Evolutionary conservation across 2,797 vertebrate genomes (phyloP).

Genomic region (Dicrostonyx torquatus): DNA sequence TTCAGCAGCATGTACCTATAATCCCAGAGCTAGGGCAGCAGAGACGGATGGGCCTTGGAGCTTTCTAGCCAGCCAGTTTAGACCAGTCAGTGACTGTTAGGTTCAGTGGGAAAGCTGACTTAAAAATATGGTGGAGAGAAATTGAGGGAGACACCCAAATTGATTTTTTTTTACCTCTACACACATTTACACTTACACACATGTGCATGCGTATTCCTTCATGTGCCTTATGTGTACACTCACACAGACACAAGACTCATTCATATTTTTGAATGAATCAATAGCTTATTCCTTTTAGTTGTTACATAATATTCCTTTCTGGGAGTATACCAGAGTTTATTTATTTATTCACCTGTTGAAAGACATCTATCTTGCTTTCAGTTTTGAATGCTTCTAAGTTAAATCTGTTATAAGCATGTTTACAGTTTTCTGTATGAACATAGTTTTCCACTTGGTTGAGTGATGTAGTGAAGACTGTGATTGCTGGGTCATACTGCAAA

Average conservation of each 20-base stretch:
- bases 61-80: not conserved
- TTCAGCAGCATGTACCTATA: not conserved
- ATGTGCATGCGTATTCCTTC: not conserved
- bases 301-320: conserved; percentile 3
- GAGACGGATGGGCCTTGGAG: not conserved
- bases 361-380: conserved; percentile 17
- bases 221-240: not conserved
- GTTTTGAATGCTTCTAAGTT: conserved; percentile 20
- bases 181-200: not conserved
- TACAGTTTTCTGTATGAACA: not conserved
- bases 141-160: not conserved
- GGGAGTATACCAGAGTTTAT: not conserved
- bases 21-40: not conserved
- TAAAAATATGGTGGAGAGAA: not conserved
- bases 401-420: not conserved
- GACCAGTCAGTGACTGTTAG: not conserved
- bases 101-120: not conserved
- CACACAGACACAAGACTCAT: not conserved
- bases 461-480: not conserved
- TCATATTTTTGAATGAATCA: not conserved
- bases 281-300: conserved; percentile 25
- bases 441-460: not conserved
- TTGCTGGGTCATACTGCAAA: not conserved
- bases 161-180: not conserved
- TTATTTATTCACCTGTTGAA: not conserved